Base-by-base conservation (phyloP, 2,888 invertebrate species). In the Caenorhabditis sp. region DNA sequence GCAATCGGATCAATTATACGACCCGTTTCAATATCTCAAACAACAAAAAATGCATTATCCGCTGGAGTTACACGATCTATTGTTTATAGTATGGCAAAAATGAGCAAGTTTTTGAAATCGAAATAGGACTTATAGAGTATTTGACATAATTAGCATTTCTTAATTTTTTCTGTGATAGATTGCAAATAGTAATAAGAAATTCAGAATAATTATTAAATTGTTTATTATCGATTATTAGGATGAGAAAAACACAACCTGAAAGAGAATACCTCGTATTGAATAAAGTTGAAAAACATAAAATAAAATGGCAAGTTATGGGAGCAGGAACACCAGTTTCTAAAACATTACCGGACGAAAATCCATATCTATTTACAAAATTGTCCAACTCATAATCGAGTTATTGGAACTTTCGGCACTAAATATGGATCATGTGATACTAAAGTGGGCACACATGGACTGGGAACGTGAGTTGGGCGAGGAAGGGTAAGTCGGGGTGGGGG, bases 41-140 rank as follows among this genome's bases (percentile, higher is more conserved):
- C 83, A 1, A 68, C 77, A 0, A 87, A 86, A 74, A 87, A 87
- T 59, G 83, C 80, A 7, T 43, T 81, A 12, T 78, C 83, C 21
- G 83, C 86, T 26, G 86, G 85, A 2, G 14, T 86, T 23, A 58
- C 69, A 5, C 76, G 78, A n/a, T 81, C 82, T 4, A 61, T 82
- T 54, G 54, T 78, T 25, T 86, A 86, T 69, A 78, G 82, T 14
- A 57, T 77, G 7, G 78, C 82, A n/a, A 86, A 86, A 71, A 70
- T 86, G 68, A 68, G 59, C 66, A 76, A 76, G 49, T 66, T 71
- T 17, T 49, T 76, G 17, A 71, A 76, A 25, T 68, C 59, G 52
- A 76, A 76, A 59, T 67, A 56, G 63, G 62, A 31, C 31, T 31
- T 31, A 7, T 10, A 31, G 31, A 7, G 31, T 4, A 7, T 31